Conservation (phyloP, 2,888 invertebrate species). For the Morinoia aosen region DNA sequence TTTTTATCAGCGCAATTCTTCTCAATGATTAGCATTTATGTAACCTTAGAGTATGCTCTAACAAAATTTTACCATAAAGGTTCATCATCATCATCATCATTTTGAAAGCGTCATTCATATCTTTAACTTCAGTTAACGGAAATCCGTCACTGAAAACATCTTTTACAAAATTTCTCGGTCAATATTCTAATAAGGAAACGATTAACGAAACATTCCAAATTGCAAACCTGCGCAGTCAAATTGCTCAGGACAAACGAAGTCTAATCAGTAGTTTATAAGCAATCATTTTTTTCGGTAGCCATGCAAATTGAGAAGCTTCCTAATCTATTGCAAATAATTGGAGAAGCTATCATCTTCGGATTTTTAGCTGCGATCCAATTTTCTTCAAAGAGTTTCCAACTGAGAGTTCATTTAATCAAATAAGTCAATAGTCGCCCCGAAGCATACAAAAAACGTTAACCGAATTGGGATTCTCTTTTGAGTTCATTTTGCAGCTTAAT, state of each 20-base stretch:
- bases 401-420: not conserved
- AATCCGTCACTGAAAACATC: not conserved
- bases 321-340: not conserved
- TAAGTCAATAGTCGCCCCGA: not conserved
- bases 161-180: not conserved
- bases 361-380: not conserved
- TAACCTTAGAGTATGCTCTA: too few relatives aligned
- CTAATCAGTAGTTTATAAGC: not conserved
- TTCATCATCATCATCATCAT: too few relatives aligned
- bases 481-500: too few relatives aligned
- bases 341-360: not conserved
- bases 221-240: not conserved
- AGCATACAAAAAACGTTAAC: not conserved
- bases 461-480: not conserved
- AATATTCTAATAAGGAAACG: not conserved
- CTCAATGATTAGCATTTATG: too few relatives aligned
- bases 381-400: not conserved
- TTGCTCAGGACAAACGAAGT: not conserved
- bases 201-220: too few relatives aligned
- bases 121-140: too few relatives aligned
- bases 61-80: too few relatives aligned
- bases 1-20: too few relatives aligned
- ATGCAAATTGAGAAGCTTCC: not conserved
- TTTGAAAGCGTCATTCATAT: too few relatives aligned
- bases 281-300: not conserved